phyloP scores from a whole-genome alignment of 2,797 vertebrate species.

The Syndactyla subalaris region DNA sequence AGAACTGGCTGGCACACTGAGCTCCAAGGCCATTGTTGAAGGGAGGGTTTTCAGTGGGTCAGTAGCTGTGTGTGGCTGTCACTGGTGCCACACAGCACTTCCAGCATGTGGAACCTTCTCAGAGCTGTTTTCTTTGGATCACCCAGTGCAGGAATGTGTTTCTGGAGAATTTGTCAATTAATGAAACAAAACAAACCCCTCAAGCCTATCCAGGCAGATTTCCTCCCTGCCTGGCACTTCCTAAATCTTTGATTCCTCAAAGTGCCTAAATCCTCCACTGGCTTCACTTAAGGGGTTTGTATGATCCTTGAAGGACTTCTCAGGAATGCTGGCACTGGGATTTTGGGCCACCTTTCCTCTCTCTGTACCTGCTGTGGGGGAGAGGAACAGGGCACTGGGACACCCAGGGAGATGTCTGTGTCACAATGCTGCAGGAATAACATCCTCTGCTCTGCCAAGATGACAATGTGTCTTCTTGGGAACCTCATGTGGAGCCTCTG shows the following conservation, averaged over 20 bases:
- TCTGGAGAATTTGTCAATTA: background rate
- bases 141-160: fast-evolving
- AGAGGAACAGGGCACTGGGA: background rate
- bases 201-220: background rate
- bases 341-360: background rate
- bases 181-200: background rate
- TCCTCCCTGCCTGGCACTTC: background rate
- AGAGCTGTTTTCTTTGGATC: background rate
- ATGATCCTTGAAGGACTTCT: background rate
- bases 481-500: background rate
- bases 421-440: background rate
- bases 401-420: background rate
- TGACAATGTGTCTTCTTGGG: background rate
- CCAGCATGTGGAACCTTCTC: background rate
- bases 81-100: background rate
- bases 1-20: background rate
- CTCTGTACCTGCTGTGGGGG: background rate
- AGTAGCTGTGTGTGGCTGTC: background rate
- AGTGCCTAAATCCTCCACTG: background rate
- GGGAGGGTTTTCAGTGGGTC: background rate
- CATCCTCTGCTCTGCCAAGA: background rate
- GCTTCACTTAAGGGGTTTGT: background rate
- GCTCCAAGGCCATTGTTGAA: background rate
- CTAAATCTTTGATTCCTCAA: background rate
- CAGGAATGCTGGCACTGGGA: background rate